phyloP scores from a whole-genome alignment of 2,113 vertebrate genomes.

The Ardeotis arabs region DNA sequence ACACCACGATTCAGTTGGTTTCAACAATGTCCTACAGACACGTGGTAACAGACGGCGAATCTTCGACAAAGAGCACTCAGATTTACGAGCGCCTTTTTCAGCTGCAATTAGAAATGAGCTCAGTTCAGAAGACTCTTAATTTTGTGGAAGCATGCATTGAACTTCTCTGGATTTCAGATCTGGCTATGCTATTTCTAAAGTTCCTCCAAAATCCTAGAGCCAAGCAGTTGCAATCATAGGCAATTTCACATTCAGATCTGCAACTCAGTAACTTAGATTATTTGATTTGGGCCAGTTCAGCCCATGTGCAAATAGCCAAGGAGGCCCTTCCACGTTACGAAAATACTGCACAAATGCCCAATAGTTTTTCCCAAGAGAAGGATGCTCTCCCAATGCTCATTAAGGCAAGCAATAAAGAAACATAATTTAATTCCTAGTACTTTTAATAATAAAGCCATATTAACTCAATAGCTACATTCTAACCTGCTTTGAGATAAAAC shows the following conservation, averaged over 20 bases:
- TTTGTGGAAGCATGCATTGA: not conserved
- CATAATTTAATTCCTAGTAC: not conserved
- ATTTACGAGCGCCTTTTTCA: not conserved
- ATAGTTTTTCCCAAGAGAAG: not conserved
- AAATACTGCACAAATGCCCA: not conserved
- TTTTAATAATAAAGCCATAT: not conserved
- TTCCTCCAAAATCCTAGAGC: not conserved
- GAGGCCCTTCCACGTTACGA: not conserved
- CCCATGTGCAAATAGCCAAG: not conserved
- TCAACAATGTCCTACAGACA: not conserved
- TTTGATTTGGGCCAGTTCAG: not conserved
- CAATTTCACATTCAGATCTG: not conserved
- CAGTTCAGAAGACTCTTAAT: not conserved
- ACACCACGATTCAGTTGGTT: not conserved
- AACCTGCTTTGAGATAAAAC: not conserved
- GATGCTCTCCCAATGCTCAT: not conserved
- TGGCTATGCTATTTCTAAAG: not conserved
- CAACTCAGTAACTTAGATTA: not conserved
- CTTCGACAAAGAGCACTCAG: not conserved
- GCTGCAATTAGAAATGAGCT: not conserved
- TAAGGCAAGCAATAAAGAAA: not conserved
- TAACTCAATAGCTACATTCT: not conserved
- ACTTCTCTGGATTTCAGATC: not conserved
- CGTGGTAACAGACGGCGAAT: not conserved
- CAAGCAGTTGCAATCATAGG: not conserved